phyloP scores from a whole-genome alignment of 2,888 invertebrate genomes.

The Adelognathus sp. region DNA sequence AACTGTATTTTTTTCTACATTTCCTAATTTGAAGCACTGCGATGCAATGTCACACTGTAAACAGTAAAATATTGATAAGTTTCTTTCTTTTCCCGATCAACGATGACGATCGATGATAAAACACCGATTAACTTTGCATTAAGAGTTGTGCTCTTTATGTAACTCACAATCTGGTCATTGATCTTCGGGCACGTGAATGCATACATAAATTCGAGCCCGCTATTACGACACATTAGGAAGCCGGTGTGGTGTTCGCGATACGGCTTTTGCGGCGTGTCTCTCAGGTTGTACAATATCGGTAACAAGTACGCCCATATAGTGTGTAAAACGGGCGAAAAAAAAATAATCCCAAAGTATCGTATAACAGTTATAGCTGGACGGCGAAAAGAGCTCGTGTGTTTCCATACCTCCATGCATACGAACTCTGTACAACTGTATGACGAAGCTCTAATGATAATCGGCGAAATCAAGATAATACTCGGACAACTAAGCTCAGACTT shows the following conservation, averaged over 20 bases:
- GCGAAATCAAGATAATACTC: too few species aligned
- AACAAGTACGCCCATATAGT: not conserved
- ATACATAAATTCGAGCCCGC: slow-evolving; percentile 28
- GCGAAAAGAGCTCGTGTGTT: slow-evolving; percentile 41
- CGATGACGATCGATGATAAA: not conserved
- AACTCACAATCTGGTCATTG: slow-evolving; percentile 43
- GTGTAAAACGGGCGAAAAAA: slow-evolving; percentile 41
- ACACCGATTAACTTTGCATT: slow-evolving; percentile 16
- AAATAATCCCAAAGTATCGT: slow-evolving; percentile 50
- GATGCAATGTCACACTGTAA: too few species aligned
- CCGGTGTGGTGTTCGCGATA: slow-evolving; percentile 36
- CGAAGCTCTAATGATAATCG: not conserved
- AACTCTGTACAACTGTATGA: not conserved
- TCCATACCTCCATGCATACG: not conserved
- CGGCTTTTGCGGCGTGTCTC: slow-evolving; percentile 39
- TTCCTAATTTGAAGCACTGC: too few species aligned
- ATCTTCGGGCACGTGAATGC: slow-evolving; percentile 41
- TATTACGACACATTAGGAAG: slow-evolving; percentile 59
- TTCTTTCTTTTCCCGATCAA: too few species aligned
- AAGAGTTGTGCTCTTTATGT: slow-evolving; percentile 45
- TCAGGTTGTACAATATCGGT: slow-evolving; percentile 21
- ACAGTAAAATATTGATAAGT: too few species aligned
- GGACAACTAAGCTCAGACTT: too few species aligned
- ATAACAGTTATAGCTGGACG: slow-evolving; percentile 40
- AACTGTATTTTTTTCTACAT: too few species aligned